Conservation (phyloP, 2,797 vertebrate genomes). For the Melanotaenia parkinsoni region DNA sequence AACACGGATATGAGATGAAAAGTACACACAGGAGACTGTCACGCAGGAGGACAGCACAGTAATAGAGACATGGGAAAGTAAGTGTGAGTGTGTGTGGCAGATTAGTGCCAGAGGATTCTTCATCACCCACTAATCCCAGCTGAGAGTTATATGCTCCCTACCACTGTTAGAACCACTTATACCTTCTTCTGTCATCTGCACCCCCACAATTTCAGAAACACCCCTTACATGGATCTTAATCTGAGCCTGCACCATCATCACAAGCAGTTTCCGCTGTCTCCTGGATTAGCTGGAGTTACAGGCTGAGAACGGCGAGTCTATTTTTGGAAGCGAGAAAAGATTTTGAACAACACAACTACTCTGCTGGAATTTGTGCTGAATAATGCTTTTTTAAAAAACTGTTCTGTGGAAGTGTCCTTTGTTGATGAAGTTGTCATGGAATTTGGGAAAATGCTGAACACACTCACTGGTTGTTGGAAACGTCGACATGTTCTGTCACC, state of each 20-base stretch:
- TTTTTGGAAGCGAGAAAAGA: constrained; percentile 55
- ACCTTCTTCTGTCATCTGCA: constrained; percentile 51
- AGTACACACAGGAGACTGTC: constrained; percentile 38
- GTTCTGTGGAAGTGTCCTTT: constrained; percentile 32
- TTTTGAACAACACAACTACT: constrained; percentile 50
- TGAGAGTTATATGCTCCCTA: constrained; percentile 56
- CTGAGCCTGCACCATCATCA: constrained; percentile 55
- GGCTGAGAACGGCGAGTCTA: constrained; percentile 50
- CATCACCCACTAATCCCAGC: constrained; percentile 63
- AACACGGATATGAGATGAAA: constrained; percentile 56
- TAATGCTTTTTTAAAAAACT: constrained; percentile 37
- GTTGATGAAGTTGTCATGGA: constrained; percentile 16
- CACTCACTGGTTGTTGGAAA: neutral
- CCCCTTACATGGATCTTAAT: constrained; percentile 62
- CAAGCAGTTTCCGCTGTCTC: constrained; percentile 40
- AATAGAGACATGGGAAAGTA: constrained; percentile 48
- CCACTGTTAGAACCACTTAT: constrained; percentile 48
- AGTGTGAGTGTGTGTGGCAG: constrained; percentile 46
- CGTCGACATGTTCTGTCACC: constrained; percentile 3
- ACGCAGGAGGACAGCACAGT: constrained; percentile 52
- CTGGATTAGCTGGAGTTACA: constrained; percentile 59
- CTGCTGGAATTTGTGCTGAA: constrained; percentile 32
- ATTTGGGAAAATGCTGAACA: constrained; percentile 21
- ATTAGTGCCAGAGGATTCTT: constrained; percentile 73
- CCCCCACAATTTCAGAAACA: constrained; percentile 55